Base-by-base conservation (phyloP, 2,888 invertebrate species). In the Noctua janthe region DNA sequence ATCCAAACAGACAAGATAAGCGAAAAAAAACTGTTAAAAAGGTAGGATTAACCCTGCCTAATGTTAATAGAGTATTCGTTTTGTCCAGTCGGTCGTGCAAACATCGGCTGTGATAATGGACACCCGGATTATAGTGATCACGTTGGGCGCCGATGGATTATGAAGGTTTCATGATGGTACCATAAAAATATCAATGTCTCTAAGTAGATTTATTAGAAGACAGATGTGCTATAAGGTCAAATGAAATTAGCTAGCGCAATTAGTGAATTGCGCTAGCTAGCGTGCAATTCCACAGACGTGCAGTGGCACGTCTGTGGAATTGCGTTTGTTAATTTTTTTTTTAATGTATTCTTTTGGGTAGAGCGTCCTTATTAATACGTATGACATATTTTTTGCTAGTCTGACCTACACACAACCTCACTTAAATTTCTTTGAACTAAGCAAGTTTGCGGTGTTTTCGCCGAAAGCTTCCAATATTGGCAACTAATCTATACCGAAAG, bases 1-100 rank as follows among this genome's bases (percentile, higher is more conserved):
- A 56, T 62, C 15, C 43, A 78, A 35, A 74, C 62, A 74, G 49
- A 35, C 59, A 62, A 71, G 67, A 78, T 77, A 79, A 71, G 70
- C 74, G n/a, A 71, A 74, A 74, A 80, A 62, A 54, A 51, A 64
- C 66, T 15, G 51, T 64, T 66, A 23, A 87, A 84, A 80, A 82
- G 73, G 64, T 64, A 62, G 72, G 64, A 72, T 79, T 70, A 79
- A 71, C 76, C 67, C 54, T 67, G 51, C 71, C 62, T 77, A 69
- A 82, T 80, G 69, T 72, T 84, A 83, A 89, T 75, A 71, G 74
- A 77, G 76, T 88, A 84, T 85, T 83, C 76, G 80, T 89, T 87
- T 84, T 64, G 67, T 67, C 77, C 79, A 80, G 47, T 66, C 80
- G 67, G 66, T 76, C 80, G 76, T 76, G 74, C 75, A 83, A 81